Evolutionary conservation across 2,113 vertebrate species (phyloP).

Genomic region (Cyphomyrus discorhynchus): DNA sequence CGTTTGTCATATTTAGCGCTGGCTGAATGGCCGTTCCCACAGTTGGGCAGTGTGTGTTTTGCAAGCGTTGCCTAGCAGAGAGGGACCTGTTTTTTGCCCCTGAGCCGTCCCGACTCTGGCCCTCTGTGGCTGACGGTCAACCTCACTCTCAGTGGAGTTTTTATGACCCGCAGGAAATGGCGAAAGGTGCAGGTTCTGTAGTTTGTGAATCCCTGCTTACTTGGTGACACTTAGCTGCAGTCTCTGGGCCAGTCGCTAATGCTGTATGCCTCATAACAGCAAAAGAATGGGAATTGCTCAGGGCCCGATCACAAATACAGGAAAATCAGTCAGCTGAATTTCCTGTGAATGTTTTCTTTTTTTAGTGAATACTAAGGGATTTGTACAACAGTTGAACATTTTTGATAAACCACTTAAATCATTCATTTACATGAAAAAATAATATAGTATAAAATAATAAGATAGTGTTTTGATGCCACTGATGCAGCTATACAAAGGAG

Average conservation of each 20-base stretch:
- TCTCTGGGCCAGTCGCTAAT: conserved; percentile 17
- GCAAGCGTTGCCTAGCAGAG: conserved; percentile 58
- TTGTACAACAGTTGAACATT: neutral
- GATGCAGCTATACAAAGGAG: neutral
- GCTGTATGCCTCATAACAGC: conserved; percentile 26
- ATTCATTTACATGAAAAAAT: neutral
- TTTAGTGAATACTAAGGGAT: neutral
- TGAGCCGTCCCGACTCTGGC: conserved; percentile 43
- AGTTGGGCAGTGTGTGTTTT: conserved; percentile 43
- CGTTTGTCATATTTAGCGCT: conserved; percentile 49
- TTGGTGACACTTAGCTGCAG: conserved; percentile 49
- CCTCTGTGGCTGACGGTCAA: conserved; percentile 38
- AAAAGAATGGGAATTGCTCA: conserved; percentile 4
- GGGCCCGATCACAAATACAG: conserved; percentile 23
- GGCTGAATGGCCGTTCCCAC: conserved; percentile 55
- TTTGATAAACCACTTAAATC: conserved; percentile 1
- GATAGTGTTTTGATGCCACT: neutral
- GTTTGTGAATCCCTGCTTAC: conserved; percentile 45
- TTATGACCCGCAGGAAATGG: conserved; percentile 50
- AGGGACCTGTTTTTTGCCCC: conserved; percentile 24
- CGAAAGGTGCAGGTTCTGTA: conserved; percentile 37
- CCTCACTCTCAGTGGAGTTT: conserved; percentile 45
- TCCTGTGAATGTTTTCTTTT: neutral
- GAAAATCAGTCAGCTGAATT: conserved; percentile 21
- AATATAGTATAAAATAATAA: no score